Conservation (phyloP, 2,888 invertebrate species). For the Agrotis ipsilon region DNA sequence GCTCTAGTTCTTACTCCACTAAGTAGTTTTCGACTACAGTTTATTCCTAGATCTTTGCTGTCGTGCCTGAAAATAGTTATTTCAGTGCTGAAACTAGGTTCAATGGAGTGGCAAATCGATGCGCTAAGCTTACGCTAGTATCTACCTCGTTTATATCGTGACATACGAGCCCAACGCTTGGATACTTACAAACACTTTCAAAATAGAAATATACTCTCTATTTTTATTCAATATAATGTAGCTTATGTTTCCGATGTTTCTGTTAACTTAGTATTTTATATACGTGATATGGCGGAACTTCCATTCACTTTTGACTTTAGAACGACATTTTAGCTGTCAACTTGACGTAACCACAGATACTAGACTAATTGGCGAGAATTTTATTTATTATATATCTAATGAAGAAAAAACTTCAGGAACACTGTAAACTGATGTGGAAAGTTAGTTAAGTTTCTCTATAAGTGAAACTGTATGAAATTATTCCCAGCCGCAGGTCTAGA, state of each 20-base stretch:
- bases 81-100: constrained; percentile 64
- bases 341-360: too few species aligned
- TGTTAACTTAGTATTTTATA: too few species aligned
- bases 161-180: constrained; percentile 54
- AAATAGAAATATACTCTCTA: constrained; percentile 16
- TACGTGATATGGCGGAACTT: too few species aligned
- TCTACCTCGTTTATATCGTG: constrained; percentile 58
- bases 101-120: constrained; percentile 71
- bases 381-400: too few species aligned
- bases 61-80: constrained; percentile 63
- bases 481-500: too few species aligned
- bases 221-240: constrained; percentile 1
- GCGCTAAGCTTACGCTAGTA: constrained; percentile 63
- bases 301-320: too few species aligned
- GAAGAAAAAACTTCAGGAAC: too few species aligned
- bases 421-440: too few species aligned
- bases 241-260: not conserved
- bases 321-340: too few species aligned
- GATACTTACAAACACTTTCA: constrained; percentile 18
- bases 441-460: too few species aligned
- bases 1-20: not conserved
- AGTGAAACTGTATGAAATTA: too few species aligned
- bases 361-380: too few species aligned
- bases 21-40: constrained; percentile 17
- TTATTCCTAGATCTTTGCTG: constrained; percentile 50